Conservation (phyloP, 2,888 invertebrate species). For the Cinara cedri region DNA sequence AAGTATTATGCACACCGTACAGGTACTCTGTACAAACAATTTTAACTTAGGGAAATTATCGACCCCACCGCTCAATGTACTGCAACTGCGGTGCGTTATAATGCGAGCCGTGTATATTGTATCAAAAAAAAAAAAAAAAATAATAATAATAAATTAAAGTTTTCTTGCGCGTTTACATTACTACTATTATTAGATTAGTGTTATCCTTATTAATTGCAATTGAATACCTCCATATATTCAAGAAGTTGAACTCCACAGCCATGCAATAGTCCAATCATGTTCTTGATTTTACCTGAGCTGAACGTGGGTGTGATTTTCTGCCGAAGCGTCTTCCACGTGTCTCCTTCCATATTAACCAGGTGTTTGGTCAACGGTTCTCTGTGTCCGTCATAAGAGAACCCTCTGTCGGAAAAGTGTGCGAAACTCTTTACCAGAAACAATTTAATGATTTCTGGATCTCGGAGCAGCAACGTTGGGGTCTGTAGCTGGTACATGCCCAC, state of each 20-base stretch:
- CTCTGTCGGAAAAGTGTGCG: constrained; percentile 65
- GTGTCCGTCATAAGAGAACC: constrained; percentile 63
- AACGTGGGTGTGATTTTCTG: constrained; percentile 67
- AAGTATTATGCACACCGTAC: too few relatives aligned
- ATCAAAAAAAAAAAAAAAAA: too few relatives aligned
- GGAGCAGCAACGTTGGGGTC: constrained; percentile 65
- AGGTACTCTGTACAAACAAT: too few relatives aligned
- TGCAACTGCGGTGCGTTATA: too few relatives aligned
- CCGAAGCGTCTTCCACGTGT: constrained; percentile 67
- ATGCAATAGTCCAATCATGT: constrained; percentile 65
- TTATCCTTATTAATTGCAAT: too few relatives aligned
- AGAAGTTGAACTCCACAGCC: constrained; percentile 63
- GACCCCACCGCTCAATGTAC: too few relatives aligned
- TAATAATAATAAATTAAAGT: too few relatives aligned
- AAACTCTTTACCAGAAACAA: constrained; percentile 65
- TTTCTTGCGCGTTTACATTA: too few relatives aligned
- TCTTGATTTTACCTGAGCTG: constrained; percentile 67
- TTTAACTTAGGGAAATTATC: too few relatives aligned
- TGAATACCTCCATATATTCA: constrained; percentile 61
- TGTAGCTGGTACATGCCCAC: constrained; percentile 66
- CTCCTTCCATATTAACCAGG: constrained; percentile 64
- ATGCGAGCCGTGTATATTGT: too few relatives aligned
- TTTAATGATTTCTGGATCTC: constrained; percentile 65
- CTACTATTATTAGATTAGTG: too few relatives aligned
- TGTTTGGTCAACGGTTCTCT: constrained; percentile 63